Base-by-base conservation (phyloP, 2,888 invertebrate species). In the Hemithea aestivaria region DNA sequence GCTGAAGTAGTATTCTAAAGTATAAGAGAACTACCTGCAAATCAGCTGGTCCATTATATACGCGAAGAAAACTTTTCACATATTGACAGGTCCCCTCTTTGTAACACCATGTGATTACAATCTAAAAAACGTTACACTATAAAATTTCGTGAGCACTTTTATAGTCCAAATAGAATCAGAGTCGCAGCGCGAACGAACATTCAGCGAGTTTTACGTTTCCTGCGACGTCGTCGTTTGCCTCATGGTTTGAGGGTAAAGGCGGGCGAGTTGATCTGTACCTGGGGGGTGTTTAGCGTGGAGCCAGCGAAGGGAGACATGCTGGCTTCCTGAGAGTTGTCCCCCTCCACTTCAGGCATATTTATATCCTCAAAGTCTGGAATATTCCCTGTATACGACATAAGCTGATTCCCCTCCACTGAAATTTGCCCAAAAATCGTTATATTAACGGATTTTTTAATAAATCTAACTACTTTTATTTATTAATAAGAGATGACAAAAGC, bases 321-420 rank as follows among this genome's bases (percentile, higher is more conserved):
- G 10, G 53, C 54, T n/a, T 74, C 80, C 56, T 73, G 72, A 24
- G 78, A 71, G 53, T 69, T 63, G 22, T 77, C 79, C 30, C 61
- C 72, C 53, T 81, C 80, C 66, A 87, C 54, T 41, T 79, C 79
- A 34, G 83, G 78, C 56, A 85, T 70, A 55, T 56, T 70, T 58
- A 88, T 83, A 63, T 84, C 85, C 62, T 81, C 87, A 73, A 88
- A 84, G 79, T 87, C 85, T 73, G 88, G 87, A 74, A 84, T 77
- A 81, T 76, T 82, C 55, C 84, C 85, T 79, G 85, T 82, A 80
- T 88, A 88, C 70, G 88, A 88, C 52, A 88, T 88, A 68, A 88
- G 74, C 79, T 88, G 85, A 82, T 82, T 85, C 68, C 75, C 80
- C 71, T 88, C 87, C 78, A 81, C 84, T 87, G 85, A 85, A 87